Conservation (phyloP, 2,797 vertebrate species). For the Ambastaia sidthimunki region DNA sequence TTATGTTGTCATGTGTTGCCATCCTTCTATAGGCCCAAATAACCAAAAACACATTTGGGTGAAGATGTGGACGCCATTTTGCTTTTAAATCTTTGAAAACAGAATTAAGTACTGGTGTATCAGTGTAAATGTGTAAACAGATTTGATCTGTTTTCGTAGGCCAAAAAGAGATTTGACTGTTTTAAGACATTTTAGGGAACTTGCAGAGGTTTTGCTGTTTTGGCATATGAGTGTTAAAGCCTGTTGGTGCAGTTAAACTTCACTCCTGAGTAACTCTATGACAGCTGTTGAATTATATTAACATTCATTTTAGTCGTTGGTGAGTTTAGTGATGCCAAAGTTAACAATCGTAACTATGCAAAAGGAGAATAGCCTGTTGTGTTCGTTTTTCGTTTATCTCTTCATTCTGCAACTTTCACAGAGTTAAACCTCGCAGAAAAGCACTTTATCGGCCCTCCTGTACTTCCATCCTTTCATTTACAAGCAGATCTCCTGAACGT, state of each 20-base stretch:
- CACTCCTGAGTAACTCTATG: neutral
- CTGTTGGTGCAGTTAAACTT: neutral
- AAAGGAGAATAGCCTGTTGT: conserved; percentile 37
- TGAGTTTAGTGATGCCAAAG: conserved; percentile 58
- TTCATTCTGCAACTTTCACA: conserved; percentile 15
- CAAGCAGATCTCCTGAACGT: conserved; percentile 16
- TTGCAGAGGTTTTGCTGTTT: neutral
- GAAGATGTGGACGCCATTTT: conserved; percentile 4
- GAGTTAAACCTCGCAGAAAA: conserved; percentile 23
- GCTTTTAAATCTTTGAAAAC: neutral
- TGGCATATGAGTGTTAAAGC: conserved; percentile 13
- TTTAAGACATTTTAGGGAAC: neutral
- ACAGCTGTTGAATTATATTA: neutral
- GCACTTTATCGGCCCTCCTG: conserved; percentile 32
- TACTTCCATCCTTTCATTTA: neutral
- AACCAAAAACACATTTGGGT: conserved; percentile 11
- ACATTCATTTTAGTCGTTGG: conserved; percentile 19
- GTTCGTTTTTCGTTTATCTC: neutral
- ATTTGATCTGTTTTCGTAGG: no score
- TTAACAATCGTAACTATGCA: conserved; percentile 59
- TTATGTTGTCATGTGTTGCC: conserved; percentile 22
- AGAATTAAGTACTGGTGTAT: no score
- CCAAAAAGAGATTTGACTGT: no score
- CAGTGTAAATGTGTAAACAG: no score
- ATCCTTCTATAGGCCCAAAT: conserved; percentile 2